These are phyloP conservation scores for Pterostichus madidus DNA, from an alignment of 2,888 invertebrate species.

Conservation along the genomic window DNA sequence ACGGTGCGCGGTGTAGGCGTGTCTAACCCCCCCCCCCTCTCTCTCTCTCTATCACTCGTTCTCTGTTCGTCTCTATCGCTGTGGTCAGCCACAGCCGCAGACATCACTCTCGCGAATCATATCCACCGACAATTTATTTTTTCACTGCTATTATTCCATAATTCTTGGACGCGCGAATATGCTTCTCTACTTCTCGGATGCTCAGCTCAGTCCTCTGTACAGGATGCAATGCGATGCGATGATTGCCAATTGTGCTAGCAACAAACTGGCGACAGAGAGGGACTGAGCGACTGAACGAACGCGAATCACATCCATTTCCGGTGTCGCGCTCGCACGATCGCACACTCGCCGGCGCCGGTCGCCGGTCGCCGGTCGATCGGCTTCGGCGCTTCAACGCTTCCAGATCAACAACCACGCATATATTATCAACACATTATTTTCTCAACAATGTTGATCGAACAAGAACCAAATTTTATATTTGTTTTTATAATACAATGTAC, in stretches of 20 bases:
- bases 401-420: neutral
- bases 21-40: conserved; percentile 77
- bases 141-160: conserved; percentile 21
- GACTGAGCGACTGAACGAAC: conserved; percentile 35
- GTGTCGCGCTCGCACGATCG: conserved; percentile 35
- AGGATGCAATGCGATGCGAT: conserved; percentile 47
- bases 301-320: conserved; percentile 59
- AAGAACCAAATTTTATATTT: conserved; percentile 23
- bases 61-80: conserved; percentile 49
- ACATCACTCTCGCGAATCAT: conserved; percentile 55
- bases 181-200: conserved; percentile 2
- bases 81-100: conserved; percentile 43
- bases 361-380: conserved; percentile 25
- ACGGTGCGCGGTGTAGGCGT: conserved; percentile 76
- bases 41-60: conserved; percentile 77
- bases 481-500: conserved; percentile 29
- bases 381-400: neutral
- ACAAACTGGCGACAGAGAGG: conserved; percentile 15
- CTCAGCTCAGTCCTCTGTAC: conserved; percentile 17
- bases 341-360: conserved; percentile 51
- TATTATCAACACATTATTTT: neutral
- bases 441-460: neutral
- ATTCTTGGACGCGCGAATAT: conserved; percentile 17
- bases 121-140: conserved; percentile 50
- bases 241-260: conserved; percentile 49